Evolutionary conservation across 2,113 vertebrate species (phyloP).

Genomic region (Pomatorhinus ruficollis): DNA sequence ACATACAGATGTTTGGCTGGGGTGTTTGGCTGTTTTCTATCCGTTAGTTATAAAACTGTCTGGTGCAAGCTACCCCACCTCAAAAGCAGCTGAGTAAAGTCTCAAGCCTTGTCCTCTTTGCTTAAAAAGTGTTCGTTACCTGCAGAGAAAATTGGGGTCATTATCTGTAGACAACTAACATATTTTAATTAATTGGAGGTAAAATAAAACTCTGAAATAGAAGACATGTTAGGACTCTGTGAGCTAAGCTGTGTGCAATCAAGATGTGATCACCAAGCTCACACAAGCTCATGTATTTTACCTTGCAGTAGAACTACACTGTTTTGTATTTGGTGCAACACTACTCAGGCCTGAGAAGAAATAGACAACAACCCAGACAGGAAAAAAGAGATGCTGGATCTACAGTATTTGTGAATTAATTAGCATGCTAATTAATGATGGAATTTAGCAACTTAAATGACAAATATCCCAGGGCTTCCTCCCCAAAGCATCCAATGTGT

Average conservation of each 20-base stretch:
- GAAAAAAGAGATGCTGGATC: neutral
- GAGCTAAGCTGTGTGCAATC: neutral
- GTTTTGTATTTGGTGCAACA: neutral
- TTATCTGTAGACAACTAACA: neutral
- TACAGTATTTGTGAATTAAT: constrained; percentile 1
- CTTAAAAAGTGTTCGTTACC: neutral
- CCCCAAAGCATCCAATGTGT: neutral
- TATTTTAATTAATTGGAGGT: neutral
- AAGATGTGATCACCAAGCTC: neutral
- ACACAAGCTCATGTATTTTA: neutral
- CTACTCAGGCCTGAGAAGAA: neutral
- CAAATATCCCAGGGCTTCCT: neutral
- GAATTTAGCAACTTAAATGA: constrained; percentile 21
- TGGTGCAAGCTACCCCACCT: neutral
- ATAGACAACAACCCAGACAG: neutral
- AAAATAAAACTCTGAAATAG: neutral
- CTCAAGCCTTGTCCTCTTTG: neutral
- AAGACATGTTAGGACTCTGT: neutral
- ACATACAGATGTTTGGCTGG: neutral
- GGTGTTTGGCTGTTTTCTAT: neutral
- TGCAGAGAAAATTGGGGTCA: neutral
- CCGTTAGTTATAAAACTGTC: neutral
- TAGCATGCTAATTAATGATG: neutral
- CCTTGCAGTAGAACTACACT: neutral
- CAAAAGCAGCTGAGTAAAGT: neutral